Conservation (phyloP, 2,888 invertebrate genomes). For the Amphipyra tragopoginis region DNA sequence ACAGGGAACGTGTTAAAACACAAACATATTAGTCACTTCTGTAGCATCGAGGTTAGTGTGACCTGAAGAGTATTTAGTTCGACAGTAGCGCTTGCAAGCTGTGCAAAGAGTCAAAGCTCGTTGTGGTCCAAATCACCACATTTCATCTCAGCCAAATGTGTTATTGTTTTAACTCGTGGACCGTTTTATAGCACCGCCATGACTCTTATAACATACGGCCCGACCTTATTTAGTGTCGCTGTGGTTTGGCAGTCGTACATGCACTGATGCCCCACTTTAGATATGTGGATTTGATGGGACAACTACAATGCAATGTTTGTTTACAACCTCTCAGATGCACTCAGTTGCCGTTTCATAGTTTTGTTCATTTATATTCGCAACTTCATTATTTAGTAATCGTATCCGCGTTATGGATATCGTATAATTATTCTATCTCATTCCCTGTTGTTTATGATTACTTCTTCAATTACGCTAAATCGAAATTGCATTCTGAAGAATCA, state of each 20-base stretch:
- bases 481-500: conserved; percentile 19
- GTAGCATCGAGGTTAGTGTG: conserved; percentile 39
- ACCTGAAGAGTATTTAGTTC: conserved; percentile 67
- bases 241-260: conserved; percentile 62
- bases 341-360: conserved; percentile 1
- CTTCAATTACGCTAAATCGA: conserved; percentile 8
- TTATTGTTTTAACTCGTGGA: conserved; percentile 83
- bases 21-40: conserved; percentile 19
- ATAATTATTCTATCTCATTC: not conserved
- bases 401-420: conserved; percentile 4
- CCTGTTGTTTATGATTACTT: not conserved
- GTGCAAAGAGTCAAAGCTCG: conserved; percentile 43
- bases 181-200: conserved; percentile 68
- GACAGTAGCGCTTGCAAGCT: conserved; percentile 54
- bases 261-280: conserved; percentile 50
- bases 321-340: conserved; percentile 13
- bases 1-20: conserved; percentile 21
- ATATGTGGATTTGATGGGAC: conserved; percentile 49
- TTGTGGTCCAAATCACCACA: conserved; percentile 68
- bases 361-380: conserved; percentile 5
- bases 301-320: conserved; percentile 36
- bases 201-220: conserved; percentile 57
- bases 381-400: conserved; percentile 6
- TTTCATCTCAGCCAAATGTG: conserved; percentile 76
- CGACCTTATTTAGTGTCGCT: conserved; percentile 69